Base-by-base conservation (phyloP, 2,113 vertebrate species). In the Tyto alba region DNA sequence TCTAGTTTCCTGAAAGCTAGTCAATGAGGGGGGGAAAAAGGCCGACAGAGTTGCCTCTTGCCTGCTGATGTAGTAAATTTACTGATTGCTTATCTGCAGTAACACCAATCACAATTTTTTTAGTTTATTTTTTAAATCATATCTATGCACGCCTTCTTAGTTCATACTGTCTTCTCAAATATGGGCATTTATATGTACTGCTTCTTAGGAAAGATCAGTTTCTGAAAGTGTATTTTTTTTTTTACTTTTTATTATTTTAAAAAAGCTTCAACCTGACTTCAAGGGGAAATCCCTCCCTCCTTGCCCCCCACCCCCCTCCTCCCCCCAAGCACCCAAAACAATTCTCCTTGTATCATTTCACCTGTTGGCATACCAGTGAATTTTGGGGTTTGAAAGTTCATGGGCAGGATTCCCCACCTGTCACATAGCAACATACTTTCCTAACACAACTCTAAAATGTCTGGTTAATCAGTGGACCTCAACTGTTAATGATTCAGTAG, bases 31-130 rank as follows among this genome's bases (percentile, higher is more conserved):
- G 86, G 77, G 81, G 19, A 72, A 87, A 94, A 92, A 85, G 90
- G 92, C 94, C 97, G 96, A 96, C 71, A 66, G 50, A 20, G 52
- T 95, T 95, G 74, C 83, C 95, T 94, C 77, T 41, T 93, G 90
- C 85, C 86, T 92, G 75, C 92, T 94, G 84, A 89, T 88, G 68
- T 76, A 95, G 77, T 85, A 72, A 93, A 93, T 34, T 48, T 88
- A 41, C 73, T 80, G 93, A 97, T 78, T 89, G 82, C 92, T 95
- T 87, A 91, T 89, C 89, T 92, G 71, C 48, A 80, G 82, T 74
- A 95, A 85, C 50, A 41, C 38, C 74, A 85, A 64, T n/a, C 32
- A 38, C 25, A 27, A 6, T 53, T 66, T 57, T 55, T 16, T 38
- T 30, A n/a, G n/a, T 81, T 88, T 74, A 75, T 82, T 87, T 95